Evolutionary conservation across 2,797 vertebrate genomes (phyloP), one percentile per base, ranked within the genome.

Genomic region (Threskiornis aethiopicus): DNA sequence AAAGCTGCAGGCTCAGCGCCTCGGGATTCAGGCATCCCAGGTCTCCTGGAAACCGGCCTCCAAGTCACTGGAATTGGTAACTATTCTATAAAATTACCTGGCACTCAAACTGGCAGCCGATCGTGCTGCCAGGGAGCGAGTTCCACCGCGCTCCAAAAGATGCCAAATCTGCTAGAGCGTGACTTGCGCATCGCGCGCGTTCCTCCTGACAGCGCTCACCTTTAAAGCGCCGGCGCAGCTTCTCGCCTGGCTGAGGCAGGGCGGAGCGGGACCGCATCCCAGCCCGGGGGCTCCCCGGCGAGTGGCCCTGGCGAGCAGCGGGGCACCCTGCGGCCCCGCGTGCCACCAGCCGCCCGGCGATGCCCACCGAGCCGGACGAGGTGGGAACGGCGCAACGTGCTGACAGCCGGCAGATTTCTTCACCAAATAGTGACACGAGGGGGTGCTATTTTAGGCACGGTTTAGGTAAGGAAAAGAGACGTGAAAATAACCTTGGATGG

Each of bases 371-470:
- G 90, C 91, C 25, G 70, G 57, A 83, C 19, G 75, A 76, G 62
- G 70, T 39, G 71, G 64, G 61, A 82, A 92, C 71, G 3, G 54
- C 77, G 93, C 64, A 35, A 11, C 3, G 20, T 31, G 88, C 85
- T 83, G 94, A 41, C 75, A 89, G 87, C 33, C 49, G 4, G 61
- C 83, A 88, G 80, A 58, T 91, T 94, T 92, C 59, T 65, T 10
- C 91, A 81, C 89, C 91, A 86, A 87, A 66, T 3, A 89, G 54
- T 75, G 85, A 94, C 96, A 91, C 58, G 39, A 96, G 85, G 85
- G 82, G 85, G 65, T 96, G 89, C 85, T 94, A 61, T 96, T 91
- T 94, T 90, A 95, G 87, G 58, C 64, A 83, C 9, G 5, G 61
- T 12, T 94, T 95, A 84, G 42, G 58, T 52, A 55, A 79, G 49